Evolutionary conservation across 1,140 invertebrate genomes (phyloP).

Genomic region (Lordiphosa mommai): DNA sequence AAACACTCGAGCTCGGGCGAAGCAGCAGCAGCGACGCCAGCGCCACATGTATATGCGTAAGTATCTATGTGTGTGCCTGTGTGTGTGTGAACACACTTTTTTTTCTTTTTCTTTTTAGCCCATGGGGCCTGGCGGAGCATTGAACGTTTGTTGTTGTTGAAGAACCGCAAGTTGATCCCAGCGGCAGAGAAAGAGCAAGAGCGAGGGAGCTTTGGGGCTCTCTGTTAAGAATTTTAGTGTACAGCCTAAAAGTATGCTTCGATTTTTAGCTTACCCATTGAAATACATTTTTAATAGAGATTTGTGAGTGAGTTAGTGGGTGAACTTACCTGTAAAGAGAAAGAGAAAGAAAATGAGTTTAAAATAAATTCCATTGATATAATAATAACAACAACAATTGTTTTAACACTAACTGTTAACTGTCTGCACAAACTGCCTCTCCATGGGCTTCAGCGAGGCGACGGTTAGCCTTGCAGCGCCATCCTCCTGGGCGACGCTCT

Average conservation of each 20-base stretch:
- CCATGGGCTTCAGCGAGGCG: constrained; percentile 3
- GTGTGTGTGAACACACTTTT: no score
- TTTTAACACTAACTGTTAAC: constrained; percentile 39
- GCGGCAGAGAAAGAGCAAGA: constrained; percentile 3
- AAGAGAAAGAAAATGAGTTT: neutral
- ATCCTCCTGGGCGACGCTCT: constrained; percentile 7
- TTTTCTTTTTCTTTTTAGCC: constrained; percentile 16
- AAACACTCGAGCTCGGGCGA: constrained; percentile 15
- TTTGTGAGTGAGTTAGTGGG: neutral
- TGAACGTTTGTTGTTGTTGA: constrained; percentile 43
- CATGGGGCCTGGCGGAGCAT: constrained; percentile 41
- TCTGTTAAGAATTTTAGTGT: constrained; percentile 31
- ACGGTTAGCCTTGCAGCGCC: constrained; percentile 1
- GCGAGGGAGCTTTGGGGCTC: constrained; percentile 15
- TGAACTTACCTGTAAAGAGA: constrained; percentile 64
- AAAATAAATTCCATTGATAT: neutral
- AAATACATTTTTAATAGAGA: neutral
- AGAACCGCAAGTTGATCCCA: constrained; percentile 58
- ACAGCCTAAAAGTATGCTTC: constrained; percentile 59
- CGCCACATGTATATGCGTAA: constrained; percentile 15
- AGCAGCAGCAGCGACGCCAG: constrained; percentile 22
- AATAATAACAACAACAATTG: neutral
- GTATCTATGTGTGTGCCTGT: constrained; percentile 3
- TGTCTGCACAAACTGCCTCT: constrained; percentile 34
- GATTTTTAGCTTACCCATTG: neutral